A percentile compares a stretch with the other conserved stretches of the same genome.
Evolutionary conservation across 2,113 vertebrate genomes (phyloP).

Genomic region (Bubo bubo): DNA sequence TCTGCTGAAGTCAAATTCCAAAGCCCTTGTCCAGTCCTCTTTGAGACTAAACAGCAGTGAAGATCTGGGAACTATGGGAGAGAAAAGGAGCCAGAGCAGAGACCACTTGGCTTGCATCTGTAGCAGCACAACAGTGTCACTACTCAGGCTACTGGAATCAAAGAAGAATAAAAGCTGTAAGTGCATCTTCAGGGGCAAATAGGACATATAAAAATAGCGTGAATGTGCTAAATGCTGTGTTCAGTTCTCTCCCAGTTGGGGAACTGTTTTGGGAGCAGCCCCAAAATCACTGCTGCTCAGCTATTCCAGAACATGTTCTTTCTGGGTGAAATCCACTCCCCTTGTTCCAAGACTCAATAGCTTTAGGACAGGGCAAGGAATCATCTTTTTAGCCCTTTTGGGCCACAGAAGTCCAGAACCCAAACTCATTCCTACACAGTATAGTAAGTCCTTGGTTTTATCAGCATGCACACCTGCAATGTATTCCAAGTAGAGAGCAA

Average conservation of each 20-base stretch:
- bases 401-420: neutral
- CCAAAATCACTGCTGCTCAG: neutral
- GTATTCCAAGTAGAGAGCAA: neutral
- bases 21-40: neutral
- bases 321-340: neutral
- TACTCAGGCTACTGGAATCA: neutral
- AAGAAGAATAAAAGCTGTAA: neutral
- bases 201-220: rapidly evolving
- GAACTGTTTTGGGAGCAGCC: neutral
- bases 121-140: neutral
- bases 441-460: neutral
- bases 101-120: rapidly evolving
- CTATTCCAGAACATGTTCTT: neutral
- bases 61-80: rapidly evolving
- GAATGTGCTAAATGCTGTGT: rapidly evolving
- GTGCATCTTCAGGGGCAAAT: neutral
- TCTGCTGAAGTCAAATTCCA: neutral
- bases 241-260: rapidly evolving
- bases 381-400: neutral
- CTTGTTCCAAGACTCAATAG: neutral
- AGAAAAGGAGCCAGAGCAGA: neutral
- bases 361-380: neutral
- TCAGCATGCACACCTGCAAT: neutral
- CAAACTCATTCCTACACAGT: neutral
- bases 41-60: neutral